Conservation (phyloP, 2,113 vertebrate genomes). For the Notarius quadriscutis region DNA sequence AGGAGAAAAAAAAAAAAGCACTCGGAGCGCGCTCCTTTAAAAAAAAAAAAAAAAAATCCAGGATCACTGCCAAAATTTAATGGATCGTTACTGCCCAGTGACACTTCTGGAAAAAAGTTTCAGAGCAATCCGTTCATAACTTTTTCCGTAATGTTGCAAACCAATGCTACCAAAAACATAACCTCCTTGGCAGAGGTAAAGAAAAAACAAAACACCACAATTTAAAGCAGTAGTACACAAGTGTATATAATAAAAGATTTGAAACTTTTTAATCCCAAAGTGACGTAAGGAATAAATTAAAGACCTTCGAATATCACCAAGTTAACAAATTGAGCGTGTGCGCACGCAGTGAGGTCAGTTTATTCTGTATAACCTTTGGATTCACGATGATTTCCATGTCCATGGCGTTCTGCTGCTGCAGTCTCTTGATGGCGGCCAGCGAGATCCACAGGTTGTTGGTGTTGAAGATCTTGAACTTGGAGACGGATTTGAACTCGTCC, state of each 20-base stretch:
- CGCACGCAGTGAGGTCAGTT: not conserved
- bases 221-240: no score
- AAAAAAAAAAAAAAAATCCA: no score
- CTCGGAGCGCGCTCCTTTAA: no score
- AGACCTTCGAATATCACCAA: not conserved
- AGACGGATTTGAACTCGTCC: constrained; percentile 96
- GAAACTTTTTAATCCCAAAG: not conserved
- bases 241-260: not conserved
- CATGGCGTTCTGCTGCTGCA: constrained; percentile 89
- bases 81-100: no score
- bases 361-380: constrained; percentile 82
- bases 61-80: no score
- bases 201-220: no score
- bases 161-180: no score
- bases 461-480: constrained; percentile 99
- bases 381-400: constrained; percentile 98
- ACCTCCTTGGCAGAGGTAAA: no score
- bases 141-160: no score
- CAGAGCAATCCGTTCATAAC: no score
- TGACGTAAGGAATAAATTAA: not conserved
- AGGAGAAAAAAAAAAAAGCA: no score
- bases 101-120: no score
- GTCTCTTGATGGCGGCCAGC: constrained; percentile 89
- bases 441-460: constrained; percentile 99
- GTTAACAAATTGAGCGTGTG: not conserved